These are phyloP conservation scores for Lysandra bellargus DNA, from an alignment of 2,888 invertebrate genomes.

Conservation along the genomic window DNA sequence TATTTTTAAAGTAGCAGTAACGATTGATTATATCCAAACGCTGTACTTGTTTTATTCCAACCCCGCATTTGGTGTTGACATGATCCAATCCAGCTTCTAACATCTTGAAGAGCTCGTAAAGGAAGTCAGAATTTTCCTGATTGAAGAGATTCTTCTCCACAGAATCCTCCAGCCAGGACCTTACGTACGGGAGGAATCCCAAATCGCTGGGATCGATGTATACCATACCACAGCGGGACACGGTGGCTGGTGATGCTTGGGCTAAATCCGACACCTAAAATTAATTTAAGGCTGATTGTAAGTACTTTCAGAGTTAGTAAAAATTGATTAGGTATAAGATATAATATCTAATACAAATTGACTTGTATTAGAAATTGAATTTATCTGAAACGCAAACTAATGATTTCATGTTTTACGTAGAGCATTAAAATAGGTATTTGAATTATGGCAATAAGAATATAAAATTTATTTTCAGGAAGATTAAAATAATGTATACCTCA, in stretches of 20 bases:
- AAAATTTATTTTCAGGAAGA: not conserved
- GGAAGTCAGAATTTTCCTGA: slow-evolving; percentile 82
- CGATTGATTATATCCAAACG: not conserved
- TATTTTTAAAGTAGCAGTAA: not conserved
- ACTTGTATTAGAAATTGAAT: too few species aligned
- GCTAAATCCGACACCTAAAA: slow-evolving; percentile 86
- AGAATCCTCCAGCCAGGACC: slow-evolving; percentile 85
- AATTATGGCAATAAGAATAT: too few species aligned
- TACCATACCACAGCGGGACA: slow-evolving; percentile 92
- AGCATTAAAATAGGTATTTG: too few species aligned
- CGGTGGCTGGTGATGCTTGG: slow-evolving; percentile 95
- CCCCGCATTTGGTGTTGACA: slow-evolving; percentile 84
- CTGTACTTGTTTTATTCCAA: slow-evolving; percentile 86
- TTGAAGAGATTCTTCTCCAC: slow-evolving; percentile 70
- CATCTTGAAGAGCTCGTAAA: slow-evolving; percentile 85
- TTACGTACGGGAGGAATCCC: slow-evolving; percentile 89
- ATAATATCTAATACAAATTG: too few species aligned
- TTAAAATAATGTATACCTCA: slow-evolving; percentile 74
- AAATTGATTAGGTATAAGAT: too few species aligned
- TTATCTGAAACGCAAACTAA: too few species aligned
- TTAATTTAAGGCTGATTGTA: not conserved
- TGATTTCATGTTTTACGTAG: too few species aligned
- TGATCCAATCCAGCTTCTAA: slow-evolving; percentile 84
- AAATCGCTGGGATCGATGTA: slow-evolving; percentile 92
- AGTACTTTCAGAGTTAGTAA: not conserved